phyloP scores from a whole-genome alignment of 2,797 vertebrate genomes.

The Pseudocheirus occidentalis region DNA sequence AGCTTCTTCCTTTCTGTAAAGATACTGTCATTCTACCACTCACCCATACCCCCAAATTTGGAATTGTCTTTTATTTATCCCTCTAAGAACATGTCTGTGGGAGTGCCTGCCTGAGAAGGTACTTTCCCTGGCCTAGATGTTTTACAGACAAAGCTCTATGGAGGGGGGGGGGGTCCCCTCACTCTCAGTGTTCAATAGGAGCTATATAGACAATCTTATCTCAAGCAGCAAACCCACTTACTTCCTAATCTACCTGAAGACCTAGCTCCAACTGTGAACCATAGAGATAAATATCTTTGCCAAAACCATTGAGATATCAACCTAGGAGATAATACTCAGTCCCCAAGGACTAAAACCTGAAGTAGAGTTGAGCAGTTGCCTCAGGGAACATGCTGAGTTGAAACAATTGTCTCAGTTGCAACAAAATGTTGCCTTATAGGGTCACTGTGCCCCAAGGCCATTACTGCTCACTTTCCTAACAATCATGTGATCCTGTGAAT shows the following conservation, averaged over 20 bases:
- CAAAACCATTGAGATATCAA: neutral
- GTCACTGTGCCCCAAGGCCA: neutral
- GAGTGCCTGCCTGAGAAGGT: neutral
- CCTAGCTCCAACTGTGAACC: neutral
- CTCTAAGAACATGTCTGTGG: neutral
- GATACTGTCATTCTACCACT: neutral
- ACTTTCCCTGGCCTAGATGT: neutral
- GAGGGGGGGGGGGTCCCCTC: neutral
- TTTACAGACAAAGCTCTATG: neutral
- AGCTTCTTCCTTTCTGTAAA: neutral
- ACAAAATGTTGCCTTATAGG: neutral
- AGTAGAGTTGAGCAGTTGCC: neutral
- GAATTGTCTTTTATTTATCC: neutral
- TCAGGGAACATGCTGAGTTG: neutral
- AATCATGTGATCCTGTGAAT: neutral
- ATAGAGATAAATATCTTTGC: neutral
- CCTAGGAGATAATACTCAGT: neutral
- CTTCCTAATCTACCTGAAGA: neutral
- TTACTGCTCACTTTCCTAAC: neutral
- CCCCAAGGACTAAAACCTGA: neutral
- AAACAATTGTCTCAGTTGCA: neutral
- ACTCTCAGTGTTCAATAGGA: neutral
- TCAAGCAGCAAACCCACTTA: neutral
- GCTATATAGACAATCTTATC: neutral
- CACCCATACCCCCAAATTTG: neutral